Evolutionary conservation across 2,113 vertebrate genomes (phyloP).

Genomic region (Garra rufa): DNA sequence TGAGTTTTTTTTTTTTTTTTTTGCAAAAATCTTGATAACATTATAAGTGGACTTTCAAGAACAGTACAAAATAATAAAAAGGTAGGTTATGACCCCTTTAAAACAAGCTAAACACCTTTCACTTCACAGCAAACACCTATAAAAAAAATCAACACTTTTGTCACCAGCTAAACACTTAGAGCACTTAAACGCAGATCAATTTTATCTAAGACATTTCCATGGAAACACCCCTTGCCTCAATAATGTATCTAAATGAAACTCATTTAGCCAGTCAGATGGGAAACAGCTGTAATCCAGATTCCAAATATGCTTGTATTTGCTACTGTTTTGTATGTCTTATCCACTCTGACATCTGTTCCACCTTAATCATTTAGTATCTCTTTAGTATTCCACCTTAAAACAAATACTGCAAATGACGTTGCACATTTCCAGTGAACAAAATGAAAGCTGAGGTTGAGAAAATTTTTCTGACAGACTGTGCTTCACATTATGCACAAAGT

Average conservation of each 20-base stretch:
- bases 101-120: background rate
- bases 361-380: too few species aligned
- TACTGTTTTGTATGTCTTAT: background rate
- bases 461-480: background rate
- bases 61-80: too few species aligned
- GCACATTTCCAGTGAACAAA: background rate
- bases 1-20: too few species aligned
- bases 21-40: too few species aligned
- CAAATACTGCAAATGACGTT: background rate
- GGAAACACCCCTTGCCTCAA: background rate
- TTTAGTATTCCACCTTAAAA: background rate
- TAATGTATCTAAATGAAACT: background rate
- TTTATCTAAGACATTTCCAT: background rate
- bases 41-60: too few species aligned
- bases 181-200: background rate
- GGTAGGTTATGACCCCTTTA: too few species aligned
- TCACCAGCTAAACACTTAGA: background rate
- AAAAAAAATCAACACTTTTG: background rate
- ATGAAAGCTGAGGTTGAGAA: background rate
- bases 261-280: background rate
- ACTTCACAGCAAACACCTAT: too few species aligned
- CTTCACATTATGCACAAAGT: background rate
- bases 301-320: background rate
- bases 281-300: background rate
- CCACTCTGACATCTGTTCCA: background rate